phyloP scores from a whole-genome alignment of 2,797 vertebrate species.

The Myripristis jacobus region DNA sequence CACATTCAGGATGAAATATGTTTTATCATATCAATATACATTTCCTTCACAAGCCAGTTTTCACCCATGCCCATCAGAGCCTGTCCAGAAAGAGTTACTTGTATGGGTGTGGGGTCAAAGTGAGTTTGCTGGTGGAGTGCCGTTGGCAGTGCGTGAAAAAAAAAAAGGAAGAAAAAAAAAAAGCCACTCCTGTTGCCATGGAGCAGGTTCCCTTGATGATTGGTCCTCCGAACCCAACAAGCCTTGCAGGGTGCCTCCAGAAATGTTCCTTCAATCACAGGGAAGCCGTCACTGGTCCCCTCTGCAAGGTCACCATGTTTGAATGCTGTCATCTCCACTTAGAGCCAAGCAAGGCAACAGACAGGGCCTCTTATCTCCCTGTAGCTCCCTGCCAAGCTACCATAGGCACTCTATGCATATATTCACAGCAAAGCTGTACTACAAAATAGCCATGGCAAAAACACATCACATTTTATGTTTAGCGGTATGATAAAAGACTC shows the following conservation, averaged over 20 bases:
- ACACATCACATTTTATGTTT: neutral
- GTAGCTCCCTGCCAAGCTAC: constrained; percentile 48
- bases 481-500: neutral
- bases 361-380: constrained; percentile 47
- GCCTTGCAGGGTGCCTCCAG: constrained; percentile 86
- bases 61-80: constrained; percentile 37
- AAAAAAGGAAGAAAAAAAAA: constrained; percentile 25
- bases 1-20: constrained; percentile 66
- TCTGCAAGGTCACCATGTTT: constrained; percentile 73
- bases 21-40: constrained; percentile 67
- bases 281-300: constrained; percentile 61
- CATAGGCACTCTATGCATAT: constrained; percentile 8
- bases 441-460: constrained; percentile 12
- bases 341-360: constrained; percentile 56
- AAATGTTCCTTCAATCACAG: constrained; percentile 83
- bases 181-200: constrained; percentile 50
- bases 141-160: constrained; percentile 28
- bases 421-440: constrained; percentile 13
- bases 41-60: constrained; percentile 56
- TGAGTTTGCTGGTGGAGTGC: constrained; percentile 40
- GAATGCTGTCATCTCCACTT: constrained; percentile 85
- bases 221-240: constrained; percentile 71
- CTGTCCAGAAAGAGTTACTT: constrained; percentile 19
- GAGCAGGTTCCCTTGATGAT: constrained; percentile 69
- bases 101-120: constrained; percentile 32